Evolutionary conservation across 1,140 invertebrate genomes (phyloP), one percentile per base, ranked within the genome.

Genomic region (Pomacea maculata): DNA sequence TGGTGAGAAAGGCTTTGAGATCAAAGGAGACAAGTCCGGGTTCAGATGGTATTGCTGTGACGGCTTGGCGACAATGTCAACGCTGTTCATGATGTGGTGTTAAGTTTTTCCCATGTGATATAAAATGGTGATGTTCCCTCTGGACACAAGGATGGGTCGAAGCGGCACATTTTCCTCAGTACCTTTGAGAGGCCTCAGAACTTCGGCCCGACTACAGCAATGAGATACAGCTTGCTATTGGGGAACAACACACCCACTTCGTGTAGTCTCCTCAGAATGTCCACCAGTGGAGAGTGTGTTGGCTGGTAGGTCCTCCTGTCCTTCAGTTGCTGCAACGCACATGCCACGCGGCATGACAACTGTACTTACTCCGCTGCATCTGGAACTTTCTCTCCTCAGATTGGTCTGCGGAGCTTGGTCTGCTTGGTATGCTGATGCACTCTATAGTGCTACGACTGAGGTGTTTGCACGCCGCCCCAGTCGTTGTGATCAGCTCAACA

Each of bases 1-100:
- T 71, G 21, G 68, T 71, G 68, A 71, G 45, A 1, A 71, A 45
- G 25, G 68, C 68, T 14, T 7, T 19, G 25, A 71, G 11, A 9
- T 71, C 68, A 25, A 19, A 71, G 15, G 68, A 14, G 15, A 71
- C 68, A 11, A 71, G 10, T 14, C 25, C 15, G 25, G 25, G 25
- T 12, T 71, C 68, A 15, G 15, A 45, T 7, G 68, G 45, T 14
- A 71, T 14, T 14, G 68, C 34, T 71, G 15, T 9, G 15, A 19
- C 68, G 25, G 10, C 25, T 11, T 71, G 15, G 25, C 5, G 25
- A 71, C 21, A 15, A 71, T 15, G 68, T 71, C 68, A 1, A 21
- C 68, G 68, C 68, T n/a, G 68, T 71, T 71, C 15, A 12, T 25
- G 17, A 71, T 19, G 68, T 71, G 68, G 25, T 71, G 68, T 71